Evolutionary conservation across 1,140 invertebrate genomes (phyloP), one percentile per base, ranked within the genome.

Genomic region (Mercenaria mercenaria): DNA sequence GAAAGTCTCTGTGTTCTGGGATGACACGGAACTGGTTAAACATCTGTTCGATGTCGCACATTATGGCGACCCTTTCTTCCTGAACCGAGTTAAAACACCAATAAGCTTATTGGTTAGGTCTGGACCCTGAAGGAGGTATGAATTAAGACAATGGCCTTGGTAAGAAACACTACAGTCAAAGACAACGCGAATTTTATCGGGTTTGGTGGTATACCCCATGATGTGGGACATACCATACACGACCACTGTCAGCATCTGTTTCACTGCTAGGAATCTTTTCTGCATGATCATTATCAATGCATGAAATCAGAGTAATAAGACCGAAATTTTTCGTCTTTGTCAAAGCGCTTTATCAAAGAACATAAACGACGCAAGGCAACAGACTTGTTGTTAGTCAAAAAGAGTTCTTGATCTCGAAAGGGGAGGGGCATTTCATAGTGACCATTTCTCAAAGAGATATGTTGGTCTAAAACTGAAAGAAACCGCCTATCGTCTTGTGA

Each of bases 131-230:
- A 91, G 74, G 20, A 92, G 34, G 18, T 76, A n/a, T 20, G 88
- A 64, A 72, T 93, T 93, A 18, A 93, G 52, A 0, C 79, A 15
- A n/a, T n/a, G n/a, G n/a, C n/a, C n/a, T n/a, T n/a, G n/a, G n/a
- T n/a, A n/a, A n/a, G n/a, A n/a, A n/a, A 91, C 89, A 50, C 82
- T 43, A 80, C 91, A 92, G 52, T 92, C 91, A 74, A 92, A 92
- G 0, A 92, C 93, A n/a, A 92, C 80, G 23, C 91, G 18, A 32
- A 91, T 15, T 76, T 92, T 93, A 29, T 76, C 56, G n/a, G 86
- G 82, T 56, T 91, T 92, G 72, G 41, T 91, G 84, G 32, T 84
- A 81, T 41, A 91, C 91, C 6, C 84, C 77, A 56, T 92, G 91
- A 59, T 92, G 91, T 32, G 91, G 50, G 11, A 93, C 26, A 50